Evolutionary conservation across 2,888 invertebrate genomes (phyloP).

Genomic region (Drosophila emarginata): DNA sequence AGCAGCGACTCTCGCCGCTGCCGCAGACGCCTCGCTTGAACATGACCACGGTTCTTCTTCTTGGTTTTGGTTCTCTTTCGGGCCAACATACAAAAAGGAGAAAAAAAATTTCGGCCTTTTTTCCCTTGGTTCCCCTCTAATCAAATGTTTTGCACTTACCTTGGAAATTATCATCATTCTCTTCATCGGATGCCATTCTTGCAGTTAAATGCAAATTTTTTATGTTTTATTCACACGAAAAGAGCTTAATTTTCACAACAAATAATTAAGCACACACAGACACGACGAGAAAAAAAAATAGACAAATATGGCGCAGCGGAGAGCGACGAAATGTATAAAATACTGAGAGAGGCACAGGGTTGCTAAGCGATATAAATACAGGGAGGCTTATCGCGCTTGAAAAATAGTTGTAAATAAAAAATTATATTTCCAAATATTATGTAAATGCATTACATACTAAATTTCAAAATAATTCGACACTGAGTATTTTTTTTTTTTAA

Average conservation of each 20-base stretch:
- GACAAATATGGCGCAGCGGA: slow-evolving; percentile 68
- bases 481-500: too few species aligned
- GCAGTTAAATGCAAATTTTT: slow-evolving; percentile 61
- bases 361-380: slow-evolving; percentile 28
- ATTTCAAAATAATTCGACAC: not conserved
- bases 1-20: slow-evolving; percentile 59
- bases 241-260: slow-evolving; percentile 67
- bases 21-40: slow-evolving; percentile 66
- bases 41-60: slow-evolving; percentile 71
- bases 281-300: slow-evolving; percentile 72
- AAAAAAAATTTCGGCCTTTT: slow-evolving; percentile 49
- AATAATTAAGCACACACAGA: slow-evolving; percentile 73
- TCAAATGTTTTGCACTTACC: slow-evolving; percentile 85
- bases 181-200: slow-evolving; percentile 93
- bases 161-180: slow-evolving; percentile 93
- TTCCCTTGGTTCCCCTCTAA: not conserved
- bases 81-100: slow-evolving; percentile 31
- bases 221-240: slow-evolving; percentile 65
- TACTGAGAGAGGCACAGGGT: slow-evolving; percentile 29
- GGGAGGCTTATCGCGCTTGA: not conserved
- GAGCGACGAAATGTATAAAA: slow-evolving; percentile 32
- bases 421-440: not conserved
- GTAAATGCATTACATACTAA: not conserved
- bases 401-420: not conserved
- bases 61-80: slow-evolving; percentile 37